These are phyloP conservation scores for Ligdia adustata DNA, from an alignment of 2,888 invertebrate species.

Conservation along the genomic window DNA sequence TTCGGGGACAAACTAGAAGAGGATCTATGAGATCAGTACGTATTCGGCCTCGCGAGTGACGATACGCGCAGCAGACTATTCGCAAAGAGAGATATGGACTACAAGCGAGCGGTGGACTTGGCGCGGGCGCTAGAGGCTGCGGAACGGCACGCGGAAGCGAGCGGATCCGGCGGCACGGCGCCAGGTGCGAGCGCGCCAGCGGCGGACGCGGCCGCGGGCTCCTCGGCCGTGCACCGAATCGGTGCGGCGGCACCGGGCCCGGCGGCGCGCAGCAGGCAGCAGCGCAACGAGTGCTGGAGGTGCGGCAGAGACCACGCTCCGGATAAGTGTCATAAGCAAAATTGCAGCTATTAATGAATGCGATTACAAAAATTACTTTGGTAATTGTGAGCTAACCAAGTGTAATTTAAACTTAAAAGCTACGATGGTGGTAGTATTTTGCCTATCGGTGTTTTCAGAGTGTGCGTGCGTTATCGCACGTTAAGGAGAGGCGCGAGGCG, in stretches of 20 bases:
- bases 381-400: background rate
- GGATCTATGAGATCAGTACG: constrained; percentile 35
- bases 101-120: too few relatives aligned
- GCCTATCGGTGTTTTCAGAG: too few relatives aligned
- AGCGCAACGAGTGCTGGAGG: background rate
- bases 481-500: background rate
- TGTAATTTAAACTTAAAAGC: background rate
- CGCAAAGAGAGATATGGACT: too few relatives aligned
- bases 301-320: background rate
- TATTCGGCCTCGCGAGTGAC: constrained; percentile 33
- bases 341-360: background rate
- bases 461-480: too few relatives aligned
- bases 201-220: background rate
- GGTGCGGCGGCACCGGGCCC: background rate
- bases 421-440: background rate
- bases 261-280: background rate
- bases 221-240: background rate
- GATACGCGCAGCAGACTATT: too few relatives aligned
- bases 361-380: background rate
- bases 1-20: constrained; percentile 31
- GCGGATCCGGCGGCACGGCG: constrained; percentile 39
- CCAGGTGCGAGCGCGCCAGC: constrained; percentile 7
- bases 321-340: background rate
- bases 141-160: constrained; percentile 35
- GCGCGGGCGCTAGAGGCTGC: too few relatives aligned